These are phyloP conservation scores for Trichosurus vulpecula DNA, from an alignment of 2,797 vertebrate species.

Conservation along the genomic window DNA sequence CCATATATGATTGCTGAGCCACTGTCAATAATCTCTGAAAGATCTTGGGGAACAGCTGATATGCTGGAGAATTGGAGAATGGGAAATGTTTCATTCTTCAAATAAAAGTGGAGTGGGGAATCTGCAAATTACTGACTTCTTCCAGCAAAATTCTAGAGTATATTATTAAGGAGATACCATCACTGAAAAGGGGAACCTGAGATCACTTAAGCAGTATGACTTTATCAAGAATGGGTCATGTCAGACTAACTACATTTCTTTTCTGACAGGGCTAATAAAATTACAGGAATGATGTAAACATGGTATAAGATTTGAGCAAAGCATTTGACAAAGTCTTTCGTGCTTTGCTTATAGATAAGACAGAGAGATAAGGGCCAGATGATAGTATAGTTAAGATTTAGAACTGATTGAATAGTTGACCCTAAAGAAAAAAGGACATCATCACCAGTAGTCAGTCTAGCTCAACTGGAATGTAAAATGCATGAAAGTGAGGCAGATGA, in stretches of 20 bases:
- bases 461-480: background rate
- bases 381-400: background rate
- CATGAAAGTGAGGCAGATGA: background rate
- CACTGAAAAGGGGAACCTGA: background rate
- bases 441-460: background rate
- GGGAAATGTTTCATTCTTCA: background rate
- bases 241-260: background rate
- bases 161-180: background rate
- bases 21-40: background rate
- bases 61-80: background rate
- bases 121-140: background rate
- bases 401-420: background rate
- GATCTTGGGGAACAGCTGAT: background rate
- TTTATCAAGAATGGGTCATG: background rate
- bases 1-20: background rate
- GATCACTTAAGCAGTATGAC: background rate
- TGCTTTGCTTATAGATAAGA: background rate
- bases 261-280: background rate
- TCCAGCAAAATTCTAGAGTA: background rate
- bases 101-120: background rate
- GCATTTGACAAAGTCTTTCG: background rate
- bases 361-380: background rate
- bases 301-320: background rate
- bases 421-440: background rate
- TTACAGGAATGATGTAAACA: too few relatives aligned